Percentiles rank a stretch among this genome's conserved stretches.
Evolutionary conservation across 1,140 invertebrate genomes (phyloP).

Genomic region (Nymphalis io): DNA sequence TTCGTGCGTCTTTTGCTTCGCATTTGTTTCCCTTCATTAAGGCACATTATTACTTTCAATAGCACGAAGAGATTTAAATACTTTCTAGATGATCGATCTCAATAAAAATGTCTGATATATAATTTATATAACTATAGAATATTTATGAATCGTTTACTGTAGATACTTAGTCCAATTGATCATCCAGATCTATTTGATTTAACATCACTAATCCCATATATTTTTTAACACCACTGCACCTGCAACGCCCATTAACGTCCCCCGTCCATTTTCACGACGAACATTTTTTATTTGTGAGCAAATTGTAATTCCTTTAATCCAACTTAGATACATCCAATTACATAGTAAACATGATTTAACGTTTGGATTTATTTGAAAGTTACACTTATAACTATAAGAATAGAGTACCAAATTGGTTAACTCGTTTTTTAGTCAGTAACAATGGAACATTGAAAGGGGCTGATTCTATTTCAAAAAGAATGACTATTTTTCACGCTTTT

Average conservation of each 20-base stretch:
- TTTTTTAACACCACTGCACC: constrained; percentile 64
- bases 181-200: constrained; percentile 41
- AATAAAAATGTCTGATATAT: no score
- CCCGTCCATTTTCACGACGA: constrained; percentile 48
- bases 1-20: no score
- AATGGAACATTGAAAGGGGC: constrained; percentile 54
- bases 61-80: no score
- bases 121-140: neutral
- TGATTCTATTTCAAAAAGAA: constrained; percentile 57
- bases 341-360: constrained; percentile 58
- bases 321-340: constrained; percentile 77
- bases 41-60: no score
- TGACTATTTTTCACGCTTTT: constrained; percentile 73
- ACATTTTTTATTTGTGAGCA: constrained; percentile 72
- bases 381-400: constrained; percentile 17
- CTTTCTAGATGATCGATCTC: no score
- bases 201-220: constrained; percentile 52
- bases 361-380: constrained; percentile 27
- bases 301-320: constrained; percentile 79
- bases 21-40: no score
- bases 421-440: constrained; percentile 5
- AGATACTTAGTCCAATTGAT: constrained; percentile 30
- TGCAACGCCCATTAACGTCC: constrained; percentile 61
- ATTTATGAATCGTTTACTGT: constrained; percentile 5
- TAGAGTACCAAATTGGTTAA: constrained; percentile 39